These are phyloP conservation scores for Aleiodes sp. DNA, from an alignment of 1,140 invertebrate species.

Conservation along the genomic window DNA sequence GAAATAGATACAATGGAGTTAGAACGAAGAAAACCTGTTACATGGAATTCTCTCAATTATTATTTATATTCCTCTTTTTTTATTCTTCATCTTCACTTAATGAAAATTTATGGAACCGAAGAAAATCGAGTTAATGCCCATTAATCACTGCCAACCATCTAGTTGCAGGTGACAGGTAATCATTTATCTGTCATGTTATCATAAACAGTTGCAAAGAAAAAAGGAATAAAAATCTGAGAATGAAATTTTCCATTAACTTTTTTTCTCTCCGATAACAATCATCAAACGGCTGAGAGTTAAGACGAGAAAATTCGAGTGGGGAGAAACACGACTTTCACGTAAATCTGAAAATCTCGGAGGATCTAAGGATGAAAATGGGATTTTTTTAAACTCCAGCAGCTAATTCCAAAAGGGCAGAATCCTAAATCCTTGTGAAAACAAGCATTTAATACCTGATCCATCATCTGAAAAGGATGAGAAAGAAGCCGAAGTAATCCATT, in stretches of 20 bases:
- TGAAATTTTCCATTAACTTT: conserved; percentile 7
- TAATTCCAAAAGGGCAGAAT: background rate
- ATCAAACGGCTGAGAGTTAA: background rate
- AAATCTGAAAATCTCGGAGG: background rate
- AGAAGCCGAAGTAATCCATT: conserved; percentile 25
- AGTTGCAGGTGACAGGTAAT: background rate
- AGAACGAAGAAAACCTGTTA: too few relatives aligned
- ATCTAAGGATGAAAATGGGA: background rate
- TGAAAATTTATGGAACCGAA: conserved; percentile 1
- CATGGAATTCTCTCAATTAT: too few relatives aligned
- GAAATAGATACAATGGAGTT: too few relatives aligned
- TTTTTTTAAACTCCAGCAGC: background rate
- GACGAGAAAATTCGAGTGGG: too few relatives aligned
- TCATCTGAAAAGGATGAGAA: too few relatives aligned
- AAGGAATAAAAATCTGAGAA: background rate
- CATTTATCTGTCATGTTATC: conserved; percentile 8
- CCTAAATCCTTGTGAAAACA: conserved; percentile 55
- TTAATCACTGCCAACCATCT: background rate
- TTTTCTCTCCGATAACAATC: background rate
- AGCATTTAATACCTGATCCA: conserved; percentile 56
- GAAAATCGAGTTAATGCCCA: conserved; percentile 12
- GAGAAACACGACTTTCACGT: conserved; percentile 12
- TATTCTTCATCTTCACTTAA: too few relatives aligned
- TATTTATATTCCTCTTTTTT: too few relatives aligned
- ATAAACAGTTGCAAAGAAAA: background rate